Evolutionary conservation across 2,113 vertebrate species (phyloP).

Genomic region (Paradisaea rubra): DNA sequence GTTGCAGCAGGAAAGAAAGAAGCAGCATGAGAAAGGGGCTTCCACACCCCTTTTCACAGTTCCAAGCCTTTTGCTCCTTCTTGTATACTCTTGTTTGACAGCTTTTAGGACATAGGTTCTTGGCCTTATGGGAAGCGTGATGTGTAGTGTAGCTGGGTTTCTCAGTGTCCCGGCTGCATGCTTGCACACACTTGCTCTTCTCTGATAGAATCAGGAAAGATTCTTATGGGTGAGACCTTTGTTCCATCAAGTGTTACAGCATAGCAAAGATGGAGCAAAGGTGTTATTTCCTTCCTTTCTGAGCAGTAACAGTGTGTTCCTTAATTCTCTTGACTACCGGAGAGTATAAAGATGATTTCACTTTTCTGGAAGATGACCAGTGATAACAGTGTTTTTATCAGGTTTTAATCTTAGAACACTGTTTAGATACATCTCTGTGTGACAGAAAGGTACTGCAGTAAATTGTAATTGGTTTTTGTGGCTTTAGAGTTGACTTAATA

Average conservation of each 20-base stretch:
- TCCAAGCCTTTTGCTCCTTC: not conserved
- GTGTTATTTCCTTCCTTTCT: not conserved
- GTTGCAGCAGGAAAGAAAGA: not conserved
- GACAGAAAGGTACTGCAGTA: not conserved
- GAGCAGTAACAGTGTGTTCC: not conserved
- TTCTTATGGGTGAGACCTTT: not conserved
- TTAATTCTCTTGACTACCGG: not conserved
- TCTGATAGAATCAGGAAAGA: not conserved
- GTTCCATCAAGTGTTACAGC: not conserved
- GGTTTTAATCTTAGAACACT: not conserved
- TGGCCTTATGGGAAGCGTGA: not conserved
- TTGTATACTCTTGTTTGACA: not conserved
- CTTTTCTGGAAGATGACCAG: not conserved
- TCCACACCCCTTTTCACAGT: not conserved
- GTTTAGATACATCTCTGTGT: not conserved
- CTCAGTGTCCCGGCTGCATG: fast-evolving
- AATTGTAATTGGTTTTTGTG: not conserved
- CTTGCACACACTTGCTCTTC: not conserved
- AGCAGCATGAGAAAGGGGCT: not conserved
- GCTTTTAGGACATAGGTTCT: not conserved
- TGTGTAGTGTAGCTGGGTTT: not conserved
- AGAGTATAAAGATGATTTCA: not conserved
- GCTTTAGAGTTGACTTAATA: not conserved
- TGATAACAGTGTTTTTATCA: not conserved
- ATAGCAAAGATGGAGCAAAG: not conserved